Percentiles rank a stretch among this genome's conserved stretches.
Evolutionary conservation across 2,113 vertebrate species (phyloP).

Genomic region (Phocoena phocoena): DNA sequence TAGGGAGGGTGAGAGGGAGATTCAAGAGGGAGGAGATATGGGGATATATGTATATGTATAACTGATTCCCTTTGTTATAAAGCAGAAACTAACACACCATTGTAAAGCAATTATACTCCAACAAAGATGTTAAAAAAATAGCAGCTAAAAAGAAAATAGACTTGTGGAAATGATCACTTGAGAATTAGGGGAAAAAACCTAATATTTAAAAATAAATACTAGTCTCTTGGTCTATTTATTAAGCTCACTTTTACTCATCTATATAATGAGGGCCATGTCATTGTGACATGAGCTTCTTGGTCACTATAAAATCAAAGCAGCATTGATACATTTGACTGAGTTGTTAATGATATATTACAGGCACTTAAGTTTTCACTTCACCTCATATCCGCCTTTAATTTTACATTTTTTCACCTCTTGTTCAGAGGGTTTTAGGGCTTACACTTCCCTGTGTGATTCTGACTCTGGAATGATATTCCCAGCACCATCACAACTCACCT

Average conservation of each 20-base stretch:
- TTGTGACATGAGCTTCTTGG: not conserved
- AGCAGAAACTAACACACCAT: too few relatives aligned
- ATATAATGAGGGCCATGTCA: not conserved
- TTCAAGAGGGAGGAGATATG: too few relatives aligned
- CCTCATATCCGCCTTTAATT: not conserved
- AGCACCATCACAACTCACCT: not conserved
- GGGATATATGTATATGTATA: too few relatives aligned
- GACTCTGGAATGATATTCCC: not conserved
- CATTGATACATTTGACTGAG: not conserved
- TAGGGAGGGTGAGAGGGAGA: too few relatives aligned
- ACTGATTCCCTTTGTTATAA: too few relatives aligned
- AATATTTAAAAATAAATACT: not conserved
- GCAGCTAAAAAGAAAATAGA: not conserved
- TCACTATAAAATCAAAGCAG: not conserved
- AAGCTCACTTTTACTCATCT: not conserved
- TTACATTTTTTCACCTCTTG: not conserved
- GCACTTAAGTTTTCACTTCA: not conserved
- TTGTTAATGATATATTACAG: not conserved
- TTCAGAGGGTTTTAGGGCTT: not conserved
- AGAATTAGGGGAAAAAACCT: not conserved
- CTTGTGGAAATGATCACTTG: not conserved
- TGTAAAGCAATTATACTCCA: too few relatives aligned
- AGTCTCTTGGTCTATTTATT: not conserved
- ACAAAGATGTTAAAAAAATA: too few relatives aligned
- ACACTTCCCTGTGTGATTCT: not conserved